phyloP scores from a whole-genome alignment of 2,113 vertebrate genomes.

The Tretioscincus oriximinensis region DNA sequence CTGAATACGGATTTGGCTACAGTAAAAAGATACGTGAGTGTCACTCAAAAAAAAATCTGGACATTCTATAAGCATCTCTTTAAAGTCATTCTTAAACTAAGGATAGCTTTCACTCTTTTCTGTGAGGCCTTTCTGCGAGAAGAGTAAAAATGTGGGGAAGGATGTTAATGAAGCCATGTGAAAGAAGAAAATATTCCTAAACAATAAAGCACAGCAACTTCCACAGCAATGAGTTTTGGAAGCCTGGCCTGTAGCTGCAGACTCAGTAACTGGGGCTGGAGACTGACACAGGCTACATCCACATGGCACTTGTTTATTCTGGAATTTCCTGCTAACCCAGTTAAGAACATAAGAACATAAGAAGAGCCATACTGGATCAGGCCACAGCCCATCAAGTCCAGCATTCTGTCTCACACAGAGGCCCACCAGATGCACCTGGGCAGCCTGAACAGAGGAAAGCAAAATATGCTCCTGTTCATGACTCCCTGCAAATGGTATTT shows the following conservation, averaged over 20 bases:
- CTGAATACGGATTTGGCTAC: neutral
- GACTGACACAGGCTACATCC: too few species aligned
- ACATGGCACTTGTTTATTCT: too few species aligned
- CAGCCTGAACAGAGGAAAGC: too few species aligned
- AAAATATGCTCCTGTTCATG: too few species aligned
- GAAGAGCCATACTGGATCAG: too few species aligned
- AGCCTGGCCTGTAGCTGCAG: neutral
- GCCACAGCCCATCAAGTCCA: too few species aligned
- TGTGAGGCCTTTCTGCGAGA: neutral
- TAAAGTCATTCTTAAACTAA: neutral
- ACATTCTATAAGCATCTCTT: neutral
- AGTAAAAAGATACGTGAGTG: neutral
- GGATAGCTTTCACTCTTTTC: neutral
- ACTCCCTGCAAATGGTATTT: too few species aligned
- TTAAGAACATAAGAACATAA: too few species aligned
- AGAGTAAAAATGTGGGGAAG: neutral
- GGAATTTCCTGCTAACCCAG: too few species aligned
- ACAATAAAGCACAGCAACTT: neutral
- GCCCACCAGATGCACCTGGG: too few species aligned
- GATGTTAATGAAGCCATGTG: neutral
- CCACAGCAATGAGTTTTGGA: neutral
- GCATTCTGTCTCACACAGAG: too few species aligned
- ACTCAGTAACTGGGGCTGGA: neutral
- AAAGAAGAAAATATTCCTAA: neutral
- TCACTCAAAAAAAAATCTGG: neutral